phyloP scores from a whole-genome alignment of 2,113 vertebrate genomes.

The Pleuronectes platessa region DNA sequence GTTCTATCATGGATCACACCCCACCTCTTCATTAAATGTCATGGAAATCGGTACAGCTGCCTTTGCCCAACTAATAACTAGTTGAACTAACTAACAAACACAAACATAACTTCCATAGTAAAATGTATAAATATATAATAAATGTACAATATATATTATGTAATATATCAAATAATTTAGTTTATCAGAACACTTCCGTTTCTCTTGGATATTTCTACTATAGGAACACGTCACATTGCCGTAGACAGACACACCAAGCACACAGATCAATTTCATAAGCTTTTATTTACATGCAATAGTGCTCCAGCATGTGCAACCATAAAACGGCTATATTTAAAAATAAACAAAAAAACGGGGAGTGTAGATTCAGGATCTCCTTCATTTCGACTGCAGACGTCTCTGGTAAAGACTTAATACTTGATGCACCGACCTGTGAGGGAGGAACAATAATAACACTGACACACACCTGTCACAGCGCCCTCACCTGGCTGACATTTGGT shows the following conservation, averaged over 20 bases:
- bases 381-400: slow-evolving; percentile 74
- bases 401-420: slow-evolving; percentile 78
- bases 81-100: too few relatives aligned
- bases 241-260: slow-evolving; percentile 12
- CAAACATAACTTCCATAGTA: too few relatives aligned
- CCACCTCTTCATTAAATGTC: background rate
- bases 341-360: slow-evolving; percentile 38
- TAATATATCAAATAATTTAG: too few relatives aligned
- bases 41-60: too few relatives aligned
- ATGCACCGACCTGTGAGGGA: slow-evolving; percentile 61
- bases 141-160: too few relatives aligned
- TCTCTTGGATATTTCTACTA: background rate
- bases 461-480: slow-evolving; percentile 63
- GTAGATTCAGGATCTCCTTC: slow-evolving; percentile 81
- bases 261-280: slow-evolving; percentile 69
- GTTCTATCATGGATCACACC: too few relatives aligned
- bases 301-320: slow-evolving; percentile 78
- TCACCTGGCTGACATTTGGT: slow-evolving; percentile 71
- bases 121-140: too few relatives aligned
- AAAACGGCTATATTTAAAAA: slow-evolving; percentile 53
- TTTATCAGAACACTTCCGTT: background rate
- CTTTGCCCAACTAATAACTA: too few relatives aligned
- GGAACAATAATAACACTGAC: slow-evolving; percentile 60
- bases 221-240: background rate
- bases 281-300: slow-evolving; percentile 87